These are phyloP conservation scores for Zaprionus davidi DNA, from an alignment of 1,140 invertebrate genomes.

Conservation along the genomic window DNA sequence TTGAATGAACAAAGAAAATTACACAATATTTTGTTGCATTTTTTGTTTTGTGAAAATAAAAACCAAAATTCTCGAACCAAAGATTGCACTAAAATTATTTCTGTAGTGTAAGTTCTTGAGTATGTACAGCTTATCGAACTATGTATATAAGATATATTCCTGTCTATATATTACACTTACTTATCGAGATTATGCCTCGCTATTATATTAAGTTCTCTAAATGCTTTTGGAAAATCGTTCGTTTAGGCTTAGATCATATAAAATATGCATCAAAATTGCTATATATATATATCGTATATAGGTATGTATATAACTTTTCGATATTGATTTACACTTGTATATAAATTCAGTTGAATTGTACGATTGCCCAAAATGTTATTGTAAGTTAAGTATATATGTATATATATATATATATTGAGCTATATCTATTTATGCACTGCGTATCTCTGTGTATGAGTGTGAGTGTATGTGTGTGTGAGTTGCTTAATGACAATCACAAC, in stretches of 20 bases:
- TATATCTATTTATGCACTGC: constrained; percentile 34
- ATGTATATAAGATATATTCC: constrained; percentile 14
- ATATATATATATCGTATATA: constrained; percentile 37
- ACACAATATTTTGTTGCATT: constrained; percentile 81
- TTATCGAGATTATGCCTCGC: constrained; percentile 3
- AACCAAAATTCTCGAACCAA: constrained; percentile 59
- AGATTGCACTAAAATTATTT: constrained; percentile 78
- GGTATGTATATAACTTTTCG: constrained; percentile 33
- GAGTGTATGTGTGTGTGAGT: constrained; percentile 24
- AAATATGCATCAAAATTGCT: constrained; percentile 74
- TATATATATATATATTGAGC: constrained; percentile 31
- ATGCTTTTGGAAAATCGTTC: constrained; percentile 48
- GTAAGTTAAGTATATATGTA: constrained; percentile 41
- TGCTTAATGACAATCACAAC: constrained; percentile 67
- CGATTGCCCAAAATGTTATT: constrained; percentile 72
- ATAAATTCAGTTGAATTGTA: constrained; percentile 83
- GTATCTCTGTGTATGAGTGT: constrained; percentile 15
- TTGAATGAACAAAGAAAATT: constrained; percentile 83
- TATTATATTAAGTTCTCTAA: constrained; percentile 29
- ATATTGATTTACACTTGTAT: constrained; percentile 60
- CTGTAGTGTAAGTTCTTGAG: constrained; percentile 59
- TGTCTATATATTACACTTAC: constrained; percentile 51
- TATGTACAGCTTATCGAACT: constrained; percentile 49
- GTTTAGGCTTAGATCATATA: constrained; percentile 41
- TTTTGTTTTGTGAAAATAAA: constrained; percentile 30